A percentile compares a stretch with the other conserved stretches of the same genome.
These are phyloP conservation scores for Cremastobaeus sp. DNA, from an alignment of 2,888 invertebrate species.

Conservation along the genomic window DNA sequence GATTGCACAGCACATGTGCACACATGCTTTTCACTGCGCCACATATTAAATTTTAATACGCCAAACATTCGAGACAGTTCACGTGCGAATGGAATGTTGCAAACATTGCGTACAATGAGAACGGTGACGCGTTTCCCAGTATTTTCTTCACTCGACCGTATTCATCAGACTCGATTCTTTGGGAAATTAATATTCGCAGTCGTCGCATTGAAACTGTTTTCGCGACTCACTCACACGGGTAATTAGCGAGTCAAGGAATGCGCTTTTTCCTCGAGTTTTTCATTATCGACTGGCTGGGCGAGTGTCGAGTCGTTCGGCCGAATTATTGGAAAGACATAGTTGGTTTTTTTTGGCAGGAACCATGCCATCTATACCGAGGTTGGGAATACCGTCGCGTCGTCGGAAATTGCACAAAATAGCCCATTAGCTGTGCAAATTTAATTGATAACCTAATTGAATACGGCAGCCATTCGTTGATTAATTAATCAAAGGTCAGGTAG, in stretches of 20 bases:
- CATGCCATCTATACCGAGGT: too few species aligned
- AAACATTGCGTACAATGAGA: conserved; percentile 29
- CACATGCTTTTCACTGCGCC: not conserved
- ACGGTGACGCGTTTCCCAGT: conserved; percentile 12
- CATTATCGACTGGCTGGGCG: conserved; percentile 1
- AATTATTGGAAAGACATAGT: not conserved
- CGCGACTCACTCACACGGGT: conserved; percentile 21
- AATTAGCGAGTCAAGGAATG: conserved; percentile 23
- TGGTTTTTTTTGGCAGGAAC: too few species aligned
- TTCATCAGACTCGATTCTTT: conserved; percentile 8
- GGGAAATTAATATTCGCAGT: conserved; percentile 18
- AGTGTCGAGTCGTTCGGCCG: not conserved
- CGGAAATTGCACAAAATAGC: too few species aligned
- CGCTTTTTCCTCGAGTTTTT: not conserved
- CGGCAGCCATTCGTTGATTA: too few species aligned
- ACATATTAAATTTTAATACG: conserved; percentile 15
- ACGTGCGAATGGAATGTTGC: conserved; percentile 18
- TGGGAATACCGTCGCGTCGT: too few species aligned
- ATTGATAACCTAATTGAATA: too few species aligned
- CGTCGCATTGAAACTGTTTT: conserved; percentile 11
- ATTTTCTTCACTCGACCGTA: conserved; percentile 20
- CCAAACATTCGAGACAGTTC: conserved; percentile 6
- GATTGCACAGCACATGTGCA: not conserved
- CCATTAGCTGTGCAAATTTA: too few species aligned
- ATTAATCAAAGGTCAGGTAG: too few species aligned